These are phyloP conservation scores for Butastur rufipennis DNA, from an alignment of 2,113 vertebrate genomes.

Conservation along the genomic window DNA sequence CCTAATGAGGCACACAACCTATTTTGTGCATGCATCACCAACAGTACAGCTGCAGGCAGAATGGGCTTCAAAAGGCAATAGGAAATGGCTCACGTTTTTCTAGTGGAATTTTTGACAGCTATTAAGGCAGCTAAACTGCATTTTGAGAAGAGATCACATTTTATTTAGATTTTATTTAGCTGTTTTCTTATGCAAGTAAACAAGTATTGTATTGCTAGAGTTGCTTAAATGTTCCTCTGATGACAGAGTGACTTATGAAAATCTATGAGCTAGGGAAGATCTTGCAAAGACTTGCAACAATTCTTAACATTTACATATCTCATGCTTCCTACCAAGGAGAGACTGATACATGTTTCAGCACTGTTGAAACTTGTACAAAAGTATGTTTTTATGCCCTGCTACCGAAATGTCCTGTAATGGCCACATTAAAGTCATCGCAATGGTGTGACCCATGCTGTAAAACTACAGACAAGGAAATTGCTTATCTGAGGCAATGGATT, in stretches of 20 bases:
- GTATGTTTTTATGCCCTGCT: not conserved
- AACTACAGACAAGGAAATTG: not conserved
- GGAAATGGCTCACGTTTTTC: not conserved
- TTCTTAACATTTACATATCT: not conserved
- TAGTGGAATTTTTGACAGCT: slow-evolving; percentile 24
- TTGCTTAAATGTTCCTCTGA: not conserved
- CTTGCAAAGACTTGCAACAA: not conserved
- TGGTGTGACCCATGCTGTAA: not conserved
- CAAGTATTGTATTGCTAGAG: not conserved
- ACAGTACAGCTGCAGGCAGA: not conserved
- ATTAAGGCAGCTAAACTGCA: slow-evolving; percentile 16
- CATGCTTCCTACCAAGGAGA: not conserved
- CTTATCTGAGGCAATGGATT: not conserved
- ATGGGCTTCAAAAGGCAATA: not conserved
- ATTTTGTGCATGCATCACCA: not conserved
- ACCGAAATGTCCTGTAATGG: not conserved
- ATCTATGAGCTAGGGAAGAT: not conserved
- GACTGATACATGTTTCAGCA: not conserved
- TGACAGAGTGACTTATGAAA: not conserved
- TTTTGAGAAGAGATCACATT: not conserved
- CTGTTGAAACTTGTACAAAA: not conserved
- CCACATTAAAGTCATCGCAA: rapidly evolving
- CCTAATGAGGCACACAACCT: not conserved
- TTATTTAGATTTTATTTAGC: slow-evolving; percentile 20
- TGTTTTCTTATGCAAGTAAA: not conserved